phyloP scores from a whole-genome alignment of 1,140 invertebrate species.

The Drosophila nebulosa region DNA sequence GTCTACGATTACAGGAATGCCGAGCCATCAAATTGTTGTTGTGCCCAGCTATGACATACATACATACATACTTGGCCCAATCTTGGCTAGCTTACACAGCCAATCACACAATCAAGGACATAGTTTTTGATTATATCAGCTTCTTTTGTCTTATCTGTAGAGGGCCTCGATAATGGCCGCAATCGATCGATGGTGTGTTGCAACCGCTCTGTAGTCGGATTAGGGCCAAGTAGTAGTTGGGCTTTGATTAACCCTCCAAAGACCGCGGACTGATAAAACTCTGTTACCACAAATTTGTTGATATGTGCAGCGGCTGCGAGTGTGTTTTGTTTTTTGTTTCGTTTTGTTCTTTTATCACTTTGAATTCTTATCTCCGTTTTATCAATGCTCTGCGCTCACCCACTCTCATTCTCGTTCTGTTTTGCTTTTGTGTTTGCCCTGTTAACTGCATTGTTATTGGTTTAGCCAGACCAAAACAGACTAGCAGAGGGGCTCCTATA shows the following conservation, averaged over 20 bases:
- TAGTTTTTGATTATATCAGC: background rate
- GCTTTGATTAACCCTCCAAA: background rate
- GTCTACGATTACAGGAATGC: constrained; percentile 21
- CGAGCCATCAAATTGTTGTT: constrained; percentile 10
- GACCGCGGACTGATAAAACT: background rate
- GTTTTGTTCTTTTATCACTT: background rate
- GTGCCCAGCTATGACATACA: no score
- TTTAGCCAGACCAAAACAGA: background rate
- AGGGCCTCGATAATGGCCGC: constrained; percentile 3
- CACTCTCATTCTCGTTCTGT: background rate
- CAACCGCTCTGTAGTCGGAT: constrained; percentile 3
- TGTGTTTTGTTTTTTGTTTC: no score
- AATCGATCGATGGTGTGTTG: constrained; percentile 32
- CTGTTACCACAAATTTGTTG: background rate
- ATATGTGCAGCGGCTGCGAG: no score
- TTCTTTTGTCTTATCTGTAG: background rate
- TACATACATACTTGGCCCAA: no score
- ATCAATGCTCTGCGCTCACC: background rate
- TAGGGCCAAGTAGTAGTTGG: background rate
- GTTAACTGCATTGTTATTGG: background rate
- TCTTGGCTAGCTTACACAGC: no score
- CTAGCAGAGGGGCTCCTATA: no score
- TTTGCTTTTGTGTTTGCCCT: background rate
- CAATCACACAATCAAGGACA: background rate
- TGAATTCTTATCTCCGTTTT: background rate